Base-by-base conservation (phyloP, 2,888 invertebrate species). In the Drosophila siamana region DNA sequence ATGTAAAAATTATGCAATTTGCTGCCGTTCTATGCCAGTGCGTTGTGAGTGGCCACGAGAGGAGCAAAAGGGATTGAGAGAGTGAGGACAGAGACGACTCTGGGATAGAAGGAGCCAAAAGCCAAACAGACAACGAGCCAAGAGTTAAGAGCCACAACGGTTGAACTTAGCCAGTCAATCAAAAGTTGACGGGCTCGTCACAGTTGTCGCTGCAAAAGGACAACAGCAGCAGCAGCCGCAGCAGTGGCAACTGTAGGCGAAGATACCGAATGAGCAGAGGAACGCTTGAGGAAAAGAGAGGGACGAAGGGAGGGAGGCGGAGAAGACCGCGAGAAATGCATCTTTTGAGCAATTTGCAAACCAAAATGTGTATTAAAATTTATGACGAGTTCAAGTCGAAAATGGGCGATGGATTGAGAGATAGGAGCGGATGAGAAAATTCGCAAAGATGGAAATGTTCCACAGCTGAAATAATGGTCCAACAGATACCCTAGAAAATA, bases 351-450 rank as follows among this genome's bases (percentile, higher is more conserved):
- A 88, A 86, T 86, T 86, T 86, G 85, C 89, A 86, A 86, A 81
- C 89, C 89, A 86, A 85, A 86, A 88, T 88, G 74, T 79, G 85
- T 86, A 86, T 88, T 86, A 88, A 86, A 85, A 88, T 88, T 86
- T 86, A 86, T 86, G 85, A 86, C 85, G 87, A 88, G 71, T 63
- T 78, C 82, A 73, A 77, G 61, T 85, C 65, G 69, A 65, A 75
- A 79, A 67, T 63, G 60, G 63, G 75, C 74, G 74, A 78, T 75
- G 78, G 78, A 75, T 75, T 75, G 74, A 78, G 75, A 75, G 75
- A 75, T 75, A 75, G 78, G 62, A 75, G 59, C 57, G 60, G 55
- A 59, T 64, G 56, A 56, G 48, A 57, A 63, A 57, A 70, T 33
- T n/a, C 33, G 44, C 33, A 46, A 61, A 60, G 55, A 47, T 16